Percentiles rank a stretch among this genome's conserved stretches.
Conservation (phyloP, 1,140 invertebrate species). For the Drosophila pseudoananassae region DNA sequence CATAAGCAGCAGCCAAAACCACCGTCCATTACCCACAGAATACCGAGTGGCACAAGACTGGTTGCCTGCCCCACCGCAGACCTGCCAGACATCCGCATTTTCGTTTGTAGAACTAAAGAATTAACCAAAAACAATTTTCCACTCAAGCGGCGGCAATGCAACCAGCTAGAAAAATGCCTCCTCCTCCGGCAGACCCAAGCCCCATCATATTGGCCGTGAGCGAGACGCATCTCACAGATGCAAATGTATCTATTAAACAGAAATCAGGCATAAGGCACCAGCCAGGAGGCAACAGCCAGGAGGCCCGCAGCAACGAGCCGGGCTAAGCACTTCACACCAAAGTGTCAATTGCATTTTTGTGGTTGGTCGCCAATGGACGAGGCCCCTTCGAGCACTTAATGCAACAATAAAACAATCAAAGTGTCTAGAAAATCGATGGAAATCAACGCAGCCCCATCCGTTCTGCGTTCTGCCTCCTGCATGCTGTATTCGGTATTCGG, state of each 20-base stretch:
- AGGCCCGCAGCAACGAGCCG: slow-evolving; percentile 44
- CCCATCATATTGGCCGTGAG: slow-evolving; percentile 39
- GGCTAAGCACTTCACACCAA: slow-evolving; percentile 80
- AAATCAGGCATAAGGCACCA: slow-evolving; percentile 59
- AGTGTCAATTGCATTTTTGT: slow-evolving; percentile 82
- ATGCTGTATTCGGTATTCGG: background rate
- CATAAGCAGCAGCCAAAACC: background rate
- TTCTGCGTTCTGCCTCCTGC: background rate
- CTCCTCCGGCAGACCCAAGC: slow-evolving; percentile 1
- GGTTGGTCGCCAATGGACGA: slow-evolving; percentile 61
- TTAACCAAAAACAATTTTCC: slow-evolving; percentile 78
- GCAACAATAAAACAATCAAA: slow-evolving; percentile 82
- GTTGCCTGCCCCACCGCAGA: slow-evolving; percentile 19
- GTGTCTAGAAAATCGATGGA: slow-evolving; percentile 81
- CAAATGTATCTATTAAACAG: slow-evolving; percentile 82
- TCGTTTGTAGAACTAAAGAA: slow-evolving; percentile 35
- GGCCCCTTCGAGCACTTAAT: slow-evolving; percentile 62
- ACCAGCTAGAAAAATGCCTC: slow-evolving; percentile 73
- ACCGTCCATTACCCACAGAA: slow-evolving; percentile 40
- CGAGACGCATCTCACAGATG: slow-evolving; percentile 67
- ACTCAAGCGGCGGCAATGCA: slow-evolving; percentile 67
- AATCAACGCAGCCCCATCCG: slow-evolving; percentile 57
- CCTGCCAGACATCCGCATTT: slow-evolving; percentile 28
- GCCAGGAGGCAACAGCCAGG: slow-evolving; percentile 8
- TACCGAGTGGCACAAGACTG: slow-evolving; percentile 26